phyloP scores from a whole-genome alignment of 2,888 invertebrate genomes.

The Sinodicranocentrus sp. region DNA sequence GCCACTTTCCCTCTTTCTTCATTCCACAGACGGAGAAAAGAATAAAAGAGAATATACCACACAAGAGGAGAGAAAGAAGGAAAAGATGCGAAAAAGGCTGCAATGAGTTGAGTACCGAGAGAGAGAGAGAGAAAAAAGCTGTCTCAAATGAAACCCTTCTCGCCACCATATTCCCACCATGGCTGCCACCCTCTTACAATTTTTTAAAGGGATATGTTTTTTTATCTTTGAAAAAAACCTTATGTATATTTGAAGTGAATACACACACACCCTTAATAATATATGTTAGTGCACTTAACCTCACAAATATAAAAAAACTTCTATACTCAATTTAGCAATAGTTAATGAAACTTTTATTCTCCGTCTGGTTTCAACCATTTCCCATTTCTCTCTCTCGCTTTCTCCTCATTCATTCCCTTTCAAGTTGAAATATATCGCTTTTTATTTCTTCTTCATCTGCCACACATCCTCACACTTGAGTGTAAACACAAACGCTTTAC shows the following conservation, averaged over 20 bases:
- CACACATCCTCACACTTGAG: background rate
- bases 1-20: conserved; percentile 29
- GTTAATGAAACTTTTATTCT: conserved; percentile 52
- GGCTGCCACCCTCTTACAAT: background rate
- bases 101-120: background rate
- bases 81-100: conserved; percentile 1
- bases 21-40: background rate
- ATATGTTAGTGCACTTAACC: conserved; percentile 7
- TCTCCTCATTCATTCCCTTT: background rate
- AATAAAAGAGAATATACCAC: background rate
- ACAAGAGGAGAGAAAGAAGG: conserved; percentile 5
- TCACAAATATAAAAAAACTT: background rate
- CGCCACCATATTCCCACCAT: background rate
- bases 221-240: no score
- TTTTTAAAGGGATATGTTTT: no score
- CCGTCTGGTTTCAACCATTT: conserved; percentile 26
- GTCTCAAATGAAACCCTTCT: conserved; percentile 16
- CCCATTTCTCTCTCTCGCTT: conserved; percentile 7
- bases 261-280: background rate
- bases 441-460: background rate
- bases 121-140: background rate
- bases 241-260: background rate
- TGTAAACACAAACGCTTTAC: no score
- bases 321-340: conserved; percentile 38
- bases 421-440: background rate